Evolutionary conservation across 23 tunicate species (phyloP), one percentile per base, ranked within the genome.

Genomic region (Trididemnum nubilum): DNA sequence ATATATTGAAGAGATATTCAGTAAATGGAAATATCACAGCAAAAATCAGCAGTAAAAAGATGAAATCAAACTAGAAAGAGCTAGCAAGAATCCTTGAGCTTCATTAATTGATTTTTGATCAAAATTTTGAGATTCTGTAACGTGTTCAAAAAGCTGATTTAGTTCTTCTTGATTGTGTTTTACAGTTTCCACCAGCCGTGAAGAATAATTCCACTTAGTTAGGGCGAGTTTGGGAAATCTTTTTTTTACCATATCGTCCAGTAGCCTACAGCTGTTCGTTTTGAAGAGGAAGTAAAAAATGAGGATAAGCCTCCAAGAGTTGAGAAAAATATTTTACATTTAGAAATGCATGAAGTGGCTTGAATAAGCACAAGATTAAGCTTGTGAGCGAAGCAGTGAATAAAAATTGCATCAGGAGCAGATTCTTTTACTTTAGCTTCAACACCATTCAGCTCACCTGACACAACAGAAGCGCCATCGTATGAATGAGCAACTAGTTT

Each of bases 311-410:
- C 70, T 63, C 70, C 70, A 22, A 63, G 28, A 5, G 70, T 63
- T 63, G 70, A 63, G n/a, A 63, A 63, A 22, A 63, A 63, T 24
- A 63, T 24, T 15, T 63, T 63, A 23, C 70, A 63, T 63, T 69
- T 69, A 2, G 74, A 25, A 69, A 69, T 34, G 15, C 38, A 37
- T 32, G 12, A 69, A 5, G 74, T 33, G 4, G 74, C 39, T 69
- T 69, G 74, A 32, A n/a, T 69, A 15, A 69, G 38, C 32, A 69
- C 74, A 32, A 69, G 39, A 69, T 9, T 69, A 4, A 34, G 9
- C 22, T 69, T 69, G 38, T 69, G 74, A 69, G 74, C 74, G 5
- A 32, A 69, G 26, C 74, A 69, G 26, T 69, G 74, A 69, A 69
- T 69, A 69, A 69, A 69, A 9, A 69, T 34, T 69, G 39, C 74